Evolutionary conservation across 1,140 invertebrate species (phyloP).

Genomic region (Aphaenogaster floridana): DNA sequence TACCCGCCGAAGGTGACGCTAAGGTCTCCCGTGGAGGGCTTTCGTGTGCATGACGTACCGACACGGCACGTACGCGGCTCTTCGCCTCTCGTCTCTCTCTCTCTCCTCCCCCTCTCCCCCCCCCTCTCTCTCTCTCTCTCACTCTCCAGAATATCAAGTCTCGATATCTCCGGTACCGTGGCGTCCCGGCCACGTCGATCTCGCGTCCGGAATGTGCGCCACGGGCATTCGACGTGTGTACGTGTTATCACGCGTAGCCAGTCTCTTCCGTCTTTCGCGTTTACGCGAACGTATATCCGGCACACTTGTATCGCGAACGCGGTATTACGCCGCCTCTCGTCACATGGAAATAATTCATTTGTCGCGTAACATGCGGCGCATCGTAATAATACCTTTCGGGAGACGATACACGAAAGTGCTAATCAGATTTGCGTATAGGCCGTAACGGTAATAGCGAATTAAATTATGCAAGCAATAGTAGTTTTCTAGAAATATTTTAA

Average conservation of each 20-base stretch:
- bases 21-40: constrained; percentile 43
- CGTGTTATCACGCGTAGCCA: constrained; percentile 44
- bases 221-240: constrained; percentile 40
- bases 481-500: not conserved
- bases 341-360: constrained; percentile 28
- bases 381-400: not conserved
- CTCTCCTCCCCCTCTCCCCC: constrained; percentile 23
- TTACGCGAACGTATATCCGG: constrained; percentile 33
- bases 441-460: not conserved
- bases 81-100: constrained; percentile 6
- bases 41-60: constrained; percentile 54
- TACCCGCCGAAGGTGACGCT: constrained; percentile 53
- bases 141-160: constrained; percentile 73
- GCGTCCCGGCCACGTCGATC: constrained; percentile 58
- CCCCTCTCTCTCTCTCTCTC: constrained; percentile 57
- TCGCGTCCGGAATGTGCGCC: constrained; percentile 43
- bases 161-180: constrained; percentile 74
- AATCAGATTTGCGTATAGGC: not conserved
- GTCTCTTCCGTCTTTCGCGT: constrained; percentile 21
- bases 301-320: not conserved
- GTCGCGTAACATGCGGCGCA: not conserved
- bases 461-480: not conserved
- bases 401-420: not conserved
- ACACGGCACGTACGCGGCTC: constrained; percentile 45
- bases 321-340: not conserved